phyloP scores from a whole-genome alignment of 2,797 vertebrate genomes.

The Argentina silus region DNA sequence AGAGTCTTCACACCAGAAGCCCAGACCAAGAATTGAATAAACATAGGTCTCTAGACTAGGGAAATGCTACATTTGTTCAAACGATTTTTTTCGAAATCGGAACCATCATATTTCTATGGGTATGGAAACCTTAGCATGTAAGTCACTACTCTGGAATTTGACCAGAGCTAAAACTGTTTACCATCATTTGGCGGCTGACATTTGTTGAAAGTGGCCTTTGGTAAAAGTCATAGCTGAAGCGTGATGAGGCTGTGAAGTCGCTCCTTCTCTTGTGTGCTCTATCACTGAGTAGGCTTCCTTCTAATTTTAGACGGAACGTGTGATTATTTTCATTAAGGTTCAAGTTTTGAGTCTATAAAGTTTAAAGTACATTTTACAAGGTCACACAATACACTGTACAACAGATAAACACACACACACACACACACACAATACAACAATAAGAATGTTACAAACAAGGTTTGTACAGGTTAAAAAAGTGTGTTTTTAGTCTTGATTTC shows the following conservation, averaged over 20 bases:
- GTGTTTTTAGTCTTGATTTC: no score
- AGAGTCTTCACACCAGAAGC: not conserved
- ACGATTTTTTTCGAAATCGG: slow-evolving; percentile 67
- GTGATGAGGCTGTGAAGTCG: slow-evolving; percentile 70
- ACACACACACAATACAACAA: no score
- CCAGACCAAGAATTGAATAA: not conserved
- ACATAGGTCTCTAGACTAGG: not conserved
- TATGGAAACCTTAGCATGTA: slow-evolving; percentile 57
- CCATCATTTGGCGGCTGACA: slow-evolving; percentile 75
- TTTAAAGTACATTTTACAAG: no score
- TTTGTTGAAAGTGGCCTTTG: slow-evolving; percentile 83
- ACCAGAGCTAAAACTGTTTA: slow-evolving; percentile 78
- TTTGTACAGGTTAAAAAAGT: no score
- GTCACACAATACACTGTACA: no score
- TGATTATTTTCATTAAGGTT: not conserved
- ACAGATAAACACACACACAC: no score
- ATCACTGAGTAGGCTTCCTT: not conserved
- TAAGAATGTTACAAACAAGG: no score
- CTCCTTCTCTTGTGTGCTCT: slow-evolving; percentile 36
- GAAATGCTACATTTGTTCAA: slow-evolving; percentile 26
- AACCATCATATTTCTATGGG: slow-evolving; percentile 61
- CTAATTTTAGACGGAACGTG: slow-evolving; percentile 4
- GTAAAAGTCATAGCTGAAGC: slow-evolving; percentile 76
- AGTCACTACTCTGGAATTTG: slow-evolving; percentile 70
- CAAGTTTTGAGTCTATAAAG: not conserved